phyloP scores from a whole-genome alignment of 2,797 vertebrate species.

The Acrocephalus scirpaceus region DNA sequence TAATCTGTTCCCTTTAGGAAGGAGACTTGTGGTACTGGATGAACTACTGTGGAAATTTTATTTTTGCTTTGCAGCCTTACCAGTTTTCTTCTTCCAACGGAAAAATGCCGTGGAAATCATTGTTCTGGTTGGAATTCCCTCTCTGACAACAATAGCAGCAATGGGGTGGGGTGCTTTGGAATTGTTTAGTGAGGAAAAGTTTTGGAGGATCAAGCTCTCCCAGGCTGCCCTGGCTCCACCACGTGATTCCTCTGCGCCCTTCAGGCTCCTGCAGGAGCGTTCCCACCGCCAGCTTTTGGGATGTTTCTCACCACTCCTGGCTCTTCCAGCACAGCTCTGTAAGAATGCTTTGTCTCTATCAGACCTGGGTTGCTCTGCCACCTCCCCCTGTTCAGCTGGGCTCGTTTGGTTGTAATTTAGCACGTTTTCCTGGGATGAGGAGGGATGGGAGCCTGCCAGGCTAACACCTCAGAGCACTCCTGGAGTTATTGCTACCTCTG shows the following conservation, averaged over 20 bases:
- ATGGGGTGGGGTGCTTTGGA: conserved; percentile 19
- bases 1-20: background rate
- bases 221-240: background rate
- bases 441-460: background rate
- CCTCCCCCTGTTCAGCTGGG: background rate
- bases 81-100: background rate
- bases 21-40: background rate
- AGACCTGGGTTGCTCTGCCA: background rate
- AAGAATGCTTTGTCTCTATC: background rate
- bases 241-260: accelerated
- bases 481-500: background rate
- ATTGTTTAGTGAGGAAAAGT: background rate
- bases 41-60: accelerated
- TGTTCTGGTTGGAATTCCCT: conserved; percentile 55
- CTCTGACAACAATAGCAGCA: conserved; percentile 44
- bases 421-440: background rate
- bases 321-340: background rate
- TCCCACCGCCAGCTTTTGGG: background rate
- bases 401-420: background rate
- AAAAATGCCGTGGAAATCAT: background rate
- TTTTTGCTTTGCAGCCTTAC: background rate
- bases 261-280: background rate
- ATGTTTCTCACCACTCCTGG: background rate
- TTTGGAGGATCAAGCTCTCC: background rate
- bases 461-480: background rate